Evolutionary conservation across 35 echinoderm and acorn worm species (phyloP).

Genomic region (Amphiura filiformis): DNA sequence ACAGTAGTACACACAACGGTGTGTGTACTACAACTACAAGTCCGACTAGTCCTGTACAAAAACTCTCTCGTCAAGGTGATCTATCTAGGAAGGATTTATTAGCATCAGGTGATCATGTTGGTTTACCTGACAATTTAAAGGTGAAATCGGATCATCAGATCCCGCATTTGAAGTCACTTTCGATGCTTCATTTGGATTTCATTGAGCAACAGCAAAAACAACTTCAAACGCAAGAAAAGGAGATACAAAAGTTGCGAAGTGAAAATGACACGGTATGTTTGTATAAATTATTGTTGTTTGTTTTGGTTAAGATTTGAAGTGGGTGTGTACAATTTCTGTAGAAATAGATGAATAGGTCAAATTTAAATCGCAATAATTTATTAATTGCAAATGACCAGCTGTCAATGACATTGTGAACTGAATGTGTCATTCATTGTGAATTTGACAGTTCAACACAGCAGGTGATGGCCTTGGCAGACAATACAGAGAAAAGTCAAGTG

Average conservation of each 20-base stretch:
- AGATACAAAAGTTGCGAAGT: slow-evolving; percentile 67
- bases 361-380: too few species aligned
- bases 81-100: not conserved
- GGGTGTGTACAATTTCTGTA: too few species aligned
- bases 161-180: slow-evolving; percentile 75
- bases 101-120: slow-evolving; percentile 1
- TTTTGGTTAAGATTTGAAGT: too few species aligned
- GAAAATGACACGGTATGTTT: slow-evolving; percentile 87
- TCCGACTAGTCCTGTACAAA: slow-evolving; percentile 3
- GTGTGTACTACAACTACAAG: slow-evolving; percentile 25
- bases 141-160: slow-evolving; percentile 67
- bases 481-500: too few species aligned
- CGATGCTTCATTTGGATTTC: slow-evolving; percentile 87
- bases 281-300: too few species aligned
- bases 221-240: slow-evolving; percentile 55
- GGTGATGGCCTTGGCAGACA: too few species aligned
- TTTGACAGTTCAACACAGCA: too few species aligned
- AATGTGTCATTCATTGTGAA: too few species aligned
- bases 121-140: slow-evolving; percentile 10
- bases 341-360: too few species aligned
- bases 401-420: too few species aligned
- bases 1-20: not conserved
- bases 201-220: slow-evolving; percentile 89
- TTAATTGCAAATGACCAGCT: too few species aligned
- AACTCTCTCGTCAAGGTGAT: slow-evolving; percentile 5